Evolutionary conservation across 2,888 invertebrate species (phyloP).

Genomic region (Ectemnius cavifrons): DNA sequence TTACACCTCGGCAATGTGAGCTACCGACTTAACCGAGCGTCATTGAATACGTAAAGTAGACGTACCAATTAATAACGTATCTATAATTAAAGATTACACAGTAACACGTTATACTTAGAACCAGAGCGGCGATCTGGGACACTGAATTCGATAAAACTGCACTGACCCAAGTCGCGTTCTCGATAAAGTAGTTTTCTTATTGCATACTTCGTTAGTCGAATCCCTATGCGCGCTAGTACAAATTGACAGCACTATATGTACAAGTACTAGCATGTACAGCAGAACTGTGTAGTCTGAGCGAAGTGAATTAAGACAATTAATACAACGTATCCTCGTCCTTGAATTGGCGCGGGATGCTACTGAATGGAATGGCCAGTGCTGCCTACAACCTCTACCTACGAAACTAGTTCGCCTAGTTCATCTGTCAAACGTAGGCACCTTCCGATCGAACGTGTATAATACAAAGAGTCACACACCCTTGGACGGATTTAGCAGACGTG

Average conservation of each 20-base stretch:
- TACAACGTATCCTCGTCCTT: conserved; percentile 55
- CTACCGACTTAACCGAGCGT: conserved; percentile 33
- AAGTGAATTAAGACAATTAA: conserved; percentile 43
- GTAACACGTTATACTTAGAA: conserved; percentile 19
- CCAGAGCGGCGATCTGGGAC: not conserved
- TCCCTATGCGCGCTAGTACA: conserved; percentile 35
- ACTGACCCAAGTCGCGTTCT: conserved; percentile 7
- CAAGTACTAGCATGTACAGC: conserved; percentile 51
- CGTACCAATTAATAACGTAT: conserved; percentile 27
- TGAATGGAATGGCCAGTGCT: not conserved
- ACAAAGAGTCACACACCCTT: conserved; percentile 15
- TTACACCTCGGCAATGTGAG: conserved; percentile 26
- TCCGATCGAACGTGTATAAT: not conserved
- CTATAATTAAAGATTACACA: conserved; percentile 31
- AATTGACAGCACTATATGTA: conserved; percentile 64
- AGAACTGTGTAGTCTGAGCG: too few species aligned
- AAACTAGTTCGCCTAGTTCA: not conserved
- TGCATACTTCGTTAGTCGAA: conserved; percentile 10
- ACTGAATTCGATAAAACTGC: not conserved
- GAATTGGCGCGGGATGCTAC: conserved; percentile 16
- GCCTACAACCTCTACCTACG: not conserved
- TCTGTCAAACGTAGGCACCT: not conserved
- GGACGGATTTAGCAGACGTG: conserved; percentile 59
- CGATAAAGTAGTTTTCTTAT: not conserved
- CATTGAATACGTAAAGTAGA: conserved; percentile 39